A percentile compares a stretch with the other conserved stretches of the same genome.
Conservation (phyloP, 2,888 invertebrate species). For the Ochlodes sylvanus region DNA sequence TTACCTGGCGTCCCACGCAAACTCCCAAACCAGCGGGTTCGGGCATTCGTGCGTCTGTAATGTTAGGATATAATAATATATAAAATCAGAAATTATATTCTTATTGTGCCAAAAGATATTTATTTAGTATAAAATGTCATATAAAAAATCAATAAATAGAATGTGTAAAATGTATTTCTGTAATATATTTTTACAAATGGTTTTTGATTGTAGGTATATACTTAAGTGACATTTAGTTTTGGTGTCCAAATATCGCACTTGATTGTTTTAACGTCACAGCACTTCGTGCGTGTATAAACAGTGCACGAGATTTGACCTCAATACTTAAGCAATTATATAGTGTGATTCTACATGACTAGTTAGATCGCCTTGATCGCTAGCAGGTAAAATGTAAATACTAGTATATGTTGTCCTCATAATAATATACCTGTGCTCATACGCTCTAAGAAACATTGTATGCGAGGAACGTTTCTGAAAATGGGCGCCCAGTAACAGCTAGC, state of each 20-base stretch:
- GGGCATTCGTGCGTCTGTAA: not conserved
- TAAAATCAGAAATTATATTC: not conserved
- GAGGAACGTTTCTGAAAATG: slow-evolving; percentile 17
- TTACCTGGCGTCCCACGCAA: slow-evolving; percentile 2
- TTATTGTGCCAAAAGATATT: no score
- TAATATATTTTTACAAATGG: not conserved
- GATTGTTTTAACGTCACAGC: slow-evolving; percentile 55
- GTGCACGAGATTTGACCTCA: slow-evolving; percentile 72
- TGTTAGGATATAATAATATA: not conserved
- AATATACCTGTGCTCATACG: slow-evolving; percentile 23
- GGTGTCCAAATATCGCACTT: slow-evolving; percentile 24
- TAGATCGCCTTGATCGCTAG: slow-evolving; percentile 56
- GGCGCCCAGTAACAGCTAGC: slow-evolving; percentile 26
- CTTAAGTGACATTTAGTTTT: not conserved
- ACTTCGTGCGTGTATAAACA: slow-evolving; percentile 64
- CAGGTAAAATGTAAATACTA: slow-evolving; percentile 47
- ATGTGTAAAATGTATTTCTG: no score
- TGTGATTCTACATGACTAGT: slow-evolving; percentile 55
- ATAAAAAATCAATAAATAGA: no score
- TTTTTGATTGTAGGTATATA: not conserved
- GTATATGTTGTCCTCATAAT: slow-evolving; percentile 40
- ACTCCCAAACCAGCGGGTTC: not conserved
- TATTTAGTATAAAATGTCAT: no score
- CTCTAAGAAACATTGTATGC: slow-evolving; percentile 12
- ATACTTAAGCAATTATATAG: slow-evolving; percentile 69